Conservation (phyloP, 2,113 vertebrate genomes). For the Stomatorhinus ivindoensis region DNA sequence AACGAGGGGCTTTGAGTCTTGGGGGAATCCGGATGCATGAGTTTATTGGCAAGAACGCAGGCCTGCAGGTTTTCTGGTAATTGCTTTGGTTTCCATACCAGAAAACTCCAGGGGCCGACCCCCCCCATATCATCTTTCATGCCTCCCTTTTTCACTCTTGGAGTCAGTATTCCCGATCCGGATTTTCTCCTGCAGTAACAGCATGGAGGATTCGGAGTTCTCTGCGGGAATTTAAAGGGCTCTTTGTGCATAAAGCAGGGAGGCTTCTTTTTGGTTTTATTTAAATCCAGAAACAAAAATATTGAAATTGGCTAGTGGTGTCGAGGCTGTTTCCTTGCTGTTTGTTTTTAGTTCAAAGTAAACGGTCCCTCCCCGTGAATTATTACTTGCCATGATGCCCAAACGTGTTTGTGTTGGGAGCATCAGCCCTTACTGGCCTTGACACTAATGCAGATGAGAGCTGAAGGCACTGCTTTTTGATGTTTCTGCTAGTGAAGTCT, state of each 20-base stretch:
- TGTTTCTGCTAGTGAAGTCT: neutral
- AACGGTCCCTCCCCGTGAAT: slow-evolving; percentile 22
- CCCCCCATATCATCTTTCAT: slow-evolving; percentile 20
- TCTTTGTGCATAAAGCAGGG: slow-evolving; percentile 20
- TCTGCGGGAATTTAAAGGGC: slow-evolving; percentile 30
- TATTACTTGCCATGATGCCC: neutral
- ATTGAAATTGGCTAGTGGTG: slow-evolving; percentile 32
- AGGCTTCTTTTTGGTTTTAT: slow-evolving; percentile 28
- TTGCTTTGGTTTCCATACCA: slow-evolving; percentile 32
- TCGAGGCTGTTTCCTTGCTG: slow-evolving; percentile 24
- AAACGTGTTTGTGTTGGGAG: slow-evolving; percentile 22
- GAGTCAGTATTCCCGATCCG: slow-evolving; percentile 15
- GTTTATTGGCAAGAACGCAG: slow-evolving; percentile 31
- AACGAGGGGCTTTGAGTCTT: slow-evolving; percentile 8
- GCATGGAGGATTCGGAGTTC: slow-evolving; percentile 21
- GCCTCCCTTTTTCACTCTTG: slow-evolving; percentile 1
- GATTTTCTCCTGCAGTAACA: slow-evolving; percentile 25
- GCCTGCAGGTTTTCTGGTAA: slow-evolving; percentile 27
- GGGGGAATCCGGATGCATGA: neutral
- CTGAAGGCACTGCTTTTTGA: slow-evolving; percentile 3
- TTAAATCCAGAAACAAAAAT: slow-evolving; percentile 32
- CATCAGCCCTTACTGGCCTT: neutral
- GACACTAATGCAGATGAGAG: slow-evolving; percentile 16
- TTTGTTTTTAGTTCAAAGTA: slow-evolving; percentile 26
- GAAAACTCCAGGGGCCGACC: slow-evolving; percentile 19